Evolutionary conservation across 2,797 vertebrate species (phyloP), one percentile per base, ranked within the genome.

Genomic region (Pipistrellus kuhlii): DNA sequence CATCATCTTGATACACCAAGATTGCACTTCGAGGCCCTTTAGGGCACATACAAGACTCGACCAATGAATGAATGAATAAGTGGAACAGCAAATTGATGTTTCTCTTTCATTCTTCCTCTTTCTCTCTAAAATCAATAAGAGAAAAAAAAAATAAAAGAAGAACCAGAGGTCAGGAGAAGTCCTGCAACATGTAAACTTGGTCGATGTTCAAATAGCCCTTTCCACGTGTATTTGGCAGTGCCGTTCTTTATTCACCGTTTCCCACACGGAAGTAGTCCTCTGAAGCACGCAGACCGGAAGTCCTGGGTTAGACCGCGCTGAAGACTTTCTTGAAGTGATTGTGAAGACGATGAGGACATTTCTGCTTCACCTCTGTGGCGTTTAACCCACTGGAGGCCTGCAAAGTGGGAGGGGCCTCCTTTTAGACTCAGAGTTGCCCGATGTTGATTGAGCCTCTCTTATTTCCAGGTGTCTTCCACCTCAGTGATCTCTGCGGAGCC

Each of bases 151-250:
- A 68, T 41, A 41, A 41, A 41, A 41, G 38, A 3, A 18, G 25
- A n/a, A 64, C 62, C 82, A n/a, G 35, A 59, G 81, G 46, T 46
- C 30, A 12, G 3, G 38, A 35, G 9, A 55, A 90, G 83, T 73
- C 55, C 59, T 41, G n/a, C 30, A n/a, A 14, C 1, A 1, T 0
- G 3, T 23, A 6, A 32, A 5, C 46, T 21, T 6, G 18, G 15
- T 30, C 5, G 6, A 11, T 1, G 7, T 32, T 35, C 83, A 41
- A 6, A 59, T 20, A 5, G 2, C 27, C 5, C 21, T 88, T 64
- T 38, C 46, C 59, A 41, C 4, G 44, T 15, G 12, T 25, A 2
- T 6, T 53, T 8, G 53, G 75, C 68, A 30, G 30, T 2, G 32
- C 30, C 3, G 18, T 27, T 62, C 64, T 80, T 62, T 27, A 30